Evolutionary conservation across 2,113 vertebrate genomes (phyloP).

Genomic region (Crotalus horridus): DNA sequence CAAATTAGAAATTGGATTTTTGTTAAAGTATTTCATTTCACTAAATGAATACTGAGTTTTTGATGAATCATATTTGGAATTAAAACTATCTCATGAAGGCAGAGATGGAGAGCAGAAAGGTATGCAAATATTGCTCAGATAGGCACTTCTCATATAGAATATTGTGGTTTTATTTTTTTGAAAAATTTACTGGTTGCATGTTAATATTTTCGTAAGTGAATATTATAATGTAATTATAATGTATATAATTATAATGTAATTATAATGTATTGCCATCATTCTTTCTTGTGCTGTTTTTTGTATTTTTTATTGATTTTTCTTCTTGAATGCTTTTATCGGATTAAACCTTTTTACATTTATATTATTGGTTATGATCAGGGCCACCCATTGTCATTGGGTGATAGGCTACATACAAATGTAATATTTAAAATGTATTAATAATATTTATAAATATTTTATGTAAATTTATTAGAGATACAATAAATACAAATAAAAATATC

Average conservation of each 20-base stretch:
- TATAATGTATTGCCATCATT: not conserved
- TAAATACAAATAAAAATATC: not conserved
- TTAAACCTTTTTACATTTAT: not conserved
- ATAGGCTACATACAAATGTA: not conserved
- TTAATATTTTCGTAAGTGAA: not conserved
- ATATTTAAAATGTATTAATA: not conserved
- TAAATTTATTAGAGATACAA: not conserved
- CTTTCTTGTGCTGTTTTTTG: not conserved
- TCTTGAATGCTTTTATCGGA: not conserved
- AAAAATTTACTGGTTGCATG: not conserved
- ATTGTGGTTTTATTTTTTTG: not conserved
- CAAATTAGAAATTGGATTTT: slow-evolving; percentile 38
- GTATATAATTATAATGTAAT: not conserved
- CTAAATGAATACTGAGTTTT: slow-evolving; percentile 29
- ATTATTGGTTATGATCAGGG: not conserved
- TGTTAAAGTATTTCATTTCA: slow-evolving; percentile 41
- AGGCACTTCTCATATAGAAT: not conserved
- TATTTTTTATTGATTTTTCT: not conserved
- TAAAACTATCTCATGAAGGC: not conserved
- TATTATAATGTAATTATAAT: not conserved
- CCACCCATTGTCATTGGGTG: not conserved
- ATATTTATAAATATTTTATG: not conserved
- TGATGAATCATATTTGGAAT: slow-evolving; percentile 22
- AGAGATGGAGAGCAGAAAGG: not conserved
- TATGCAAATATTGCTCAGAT: not conserved